phyloP scores from a whole-genome alignment of 1,140 invertebrate species.

The Eriosoma lanigerum region DNA sequence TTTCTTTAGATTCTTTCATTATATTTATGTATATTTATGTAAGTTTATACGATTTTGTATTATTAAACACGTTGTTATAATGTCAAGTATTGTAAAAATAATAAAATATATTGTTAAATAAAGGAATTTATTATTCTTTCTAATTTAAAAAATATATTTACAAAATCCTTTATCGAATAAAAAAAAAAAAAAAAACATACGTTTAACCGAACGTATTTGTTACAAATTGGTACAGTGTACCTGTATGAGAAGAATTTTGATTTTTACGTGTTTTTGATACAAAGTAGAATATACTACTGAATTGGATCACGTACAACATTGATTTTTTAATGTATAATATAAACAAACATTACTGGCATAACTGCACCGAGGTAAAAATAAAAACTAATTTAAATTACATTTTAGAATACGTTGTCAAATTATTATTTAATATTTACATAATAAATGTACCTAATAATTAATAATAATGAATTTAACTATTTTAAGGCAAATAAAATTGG shows the following conservation, averaged over 20 bases:
- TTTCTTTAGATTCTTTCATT: too few relatives aligned
- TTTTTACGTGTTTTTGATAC: slow-evolving; percentile 21
- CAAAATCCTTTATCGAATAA: too few relatives aligned
- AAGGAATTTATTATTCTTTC: too few relatives aligned
- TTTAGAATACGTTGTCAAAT: not conserved
- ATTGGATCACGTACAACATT: not conserved
- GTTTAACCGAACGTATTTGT: not conserved
- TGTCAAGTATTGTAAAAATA: too few relatives aligned
- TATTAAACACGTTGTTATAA: too few relatives aligned
- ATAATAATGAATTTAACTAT: too few relatives aligned
- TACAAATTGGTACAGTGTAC: not conserved
- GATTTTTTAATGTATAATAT: not conserved
- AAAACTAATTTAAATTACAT: slow-evolving; percentile 16
- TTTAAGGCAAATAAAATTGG: too few relatives aligned
- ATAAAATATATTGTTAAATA: too few relatives aligned
- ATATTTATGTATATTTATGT: too few relatives aligned
- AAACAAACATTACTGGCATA: not conserved
- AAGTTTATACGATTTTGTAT: too few relatives aligned
- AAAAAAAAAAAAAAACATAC: not conserved
- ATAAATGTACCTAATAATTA: not conserved
- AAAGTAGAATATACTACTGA: not conserved
- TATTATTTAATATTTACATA: not conserved
- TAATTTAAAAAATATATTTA: not conserved
- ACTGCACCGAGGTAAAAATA: not conserved
- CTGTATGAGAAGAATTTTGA: not conserved